These are phyloP conservation scores for Saturnia japonica DNA, from an alignment of 2,888 invertebrate genomes.

Conservation along the genomic window DNA sequence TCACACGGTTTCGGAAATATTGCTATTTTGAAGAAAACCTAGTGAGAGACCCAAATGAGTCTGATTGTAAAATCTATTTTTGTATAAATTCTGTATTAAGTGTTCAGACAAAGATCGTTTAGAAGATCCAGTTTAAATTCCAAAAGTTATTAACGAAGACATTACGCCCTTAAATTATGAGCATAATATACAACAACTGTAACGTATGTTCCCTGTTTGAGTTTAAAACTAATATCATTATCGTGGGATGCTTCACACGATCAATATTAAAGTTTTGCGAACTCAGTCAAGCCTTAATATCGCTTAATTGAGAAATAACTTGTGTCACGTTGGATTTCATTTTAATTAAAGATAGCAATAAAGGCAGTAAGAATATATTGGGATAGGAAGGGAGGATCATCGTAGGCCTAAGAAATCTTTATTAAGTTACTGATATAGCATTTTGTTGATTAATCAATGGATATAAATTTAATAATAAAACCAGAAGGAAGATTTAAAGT, in stretches of 20 bases:
- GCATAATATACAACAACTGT: not conserved
- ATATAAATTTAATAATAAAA: too few relatives aligned
- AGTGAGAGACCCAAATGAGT: too few relatives aligned
- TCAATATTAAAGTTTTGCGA: conserved; percentile 38
- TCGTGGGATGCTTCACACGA: conserved; percentile 28
- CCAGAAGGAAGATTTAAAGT: too few relatives aligned
- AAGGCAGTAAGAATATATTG: not conserved
- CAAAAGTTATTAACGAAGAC: not conserved
- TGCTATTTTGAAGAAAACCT: too few relatives aligned
- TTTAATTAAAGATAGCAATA: not conserved
- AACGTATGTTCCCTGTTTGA: conserved; percentile 7
- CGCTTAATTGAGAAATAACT: not conserved
- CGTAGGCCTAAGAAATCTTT: too few relatives aligned
- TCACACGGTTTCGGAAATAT: too few relatives aligned
- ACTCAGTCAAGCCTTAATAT: not conserved
- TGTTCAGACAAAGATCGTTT: not conserved
- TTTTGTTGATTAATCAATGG: too few relatives aligned
- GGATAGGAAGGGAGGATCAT: too few relatives aligned
- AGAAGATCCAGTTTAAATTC: not conserved
- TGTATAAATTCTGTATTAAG: not conserved
- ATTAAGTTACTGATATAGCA: too few relatives aligned
- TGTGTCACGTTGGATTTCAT: not conserved
- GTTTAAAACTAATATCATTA: conserved; percentile 33
- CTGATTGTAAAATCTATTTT: not conserved
- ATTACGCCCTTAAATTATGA: not conserved